Conservation (phyloP, 1,140 invertebrate species). For the Stenopsyche tienmushanensis region DNA sequence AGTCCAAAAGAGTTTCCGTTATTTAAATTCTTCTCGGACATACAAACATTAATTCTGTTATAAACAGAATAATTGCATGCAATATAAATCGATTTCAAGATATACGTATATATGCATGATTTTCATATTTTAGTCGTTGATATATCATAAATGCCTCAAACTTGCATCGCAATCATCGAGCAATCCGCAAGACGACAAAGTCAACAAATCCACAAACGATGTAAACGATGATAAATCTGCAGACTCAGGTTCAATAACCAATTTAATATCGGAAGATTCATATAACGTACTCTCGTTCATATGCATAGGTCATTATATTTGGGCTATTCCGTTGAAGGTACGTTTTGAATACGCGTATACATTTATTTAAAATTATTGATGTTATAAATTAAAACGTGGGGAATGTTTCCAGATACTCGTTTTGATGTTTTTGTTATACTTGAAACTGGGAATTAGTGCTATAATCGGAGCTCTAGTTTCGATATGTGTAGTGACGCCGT, state of each 20-base stretch:
- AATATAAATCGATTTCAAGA: no score
- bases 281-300: constrained; percentile 82
- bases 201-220: constrained; percentile 26
- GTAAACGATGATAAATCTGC: constrained; percentile 16
- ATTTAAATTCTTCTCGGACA: no score
- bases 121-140: constrained; percentile 65
- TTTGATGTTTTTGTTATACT: constrained; percentile 72
- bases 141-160: constrained; percentile 60
- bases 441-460: constrained; percentile 75
- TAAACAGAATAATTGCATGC: no score
- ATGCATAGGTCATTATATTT: constrained; percentile 82
- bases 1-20: no score
- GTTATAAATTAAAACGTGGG: no score
- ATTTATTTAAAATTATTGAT: no score
- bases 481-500: constrained; percentile 67
- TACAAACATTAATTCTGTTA: no score
- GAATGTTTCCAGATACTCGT: constrained; percentile 65
- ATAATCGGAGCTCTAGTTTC: constrained; percentile 73
- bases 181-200: constrained; percentile 32
- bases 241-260: constrained; percentile 71
- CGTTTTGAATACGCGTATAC: neutral
- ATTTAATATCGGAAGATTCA: constrained; percentile 80
- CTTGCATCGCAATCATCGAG: constrained; percentile 49
- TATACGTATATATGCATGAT: no score
- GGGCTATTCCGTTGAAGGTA: constrained; percentile 84